Evolutionary conservation across 2,113 vertebrate species (phyloP).

Genomic region (Falco punctatus): DNA sequence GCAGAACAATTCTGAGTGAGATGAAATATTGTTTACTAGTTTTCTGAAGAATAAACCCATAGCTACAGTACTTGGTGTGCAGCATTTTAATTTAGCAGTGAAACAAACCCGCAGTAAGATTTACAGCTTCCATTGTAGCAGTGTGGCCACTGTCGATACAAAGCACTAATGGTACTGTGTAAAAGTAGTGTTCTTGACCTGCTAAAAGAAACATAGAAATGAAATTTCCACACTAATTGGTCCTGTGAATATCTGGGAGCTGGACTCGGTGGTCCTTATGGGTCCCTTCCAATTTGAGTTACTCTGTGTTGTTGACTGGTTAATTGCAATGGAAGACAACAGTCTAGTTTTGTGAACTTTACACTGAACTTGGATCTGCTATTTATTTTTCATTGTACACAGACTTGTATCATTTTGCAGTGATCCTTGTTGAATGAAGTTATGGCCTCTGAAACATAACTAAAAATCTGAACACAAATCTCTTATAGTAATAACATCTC

Average conservation of each 20-base stretch:
- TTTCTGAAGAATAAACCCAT: background rate
- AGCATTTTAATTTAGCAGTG: background rate
- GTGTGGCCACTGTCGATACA: background rate
- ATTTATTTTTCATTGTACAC: background rate
- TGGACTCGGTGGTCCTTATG: background rate
- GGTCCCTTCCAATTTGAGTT: background rate
- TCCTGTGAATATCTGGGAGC: background rate
- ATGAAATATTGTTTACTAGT: background rate
- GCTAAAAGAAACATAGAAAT: background rate
- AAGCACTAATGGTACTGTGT: background rate
- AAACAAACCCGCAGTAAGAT: background rate
- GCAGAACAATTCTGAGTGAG: background rate
- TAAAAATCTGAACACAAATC: background rate
- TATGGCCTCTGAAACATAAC: background rate
- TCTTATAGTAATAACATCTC: background rate
- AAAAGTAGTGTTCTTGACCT: background rate
- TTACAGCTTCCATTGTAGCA: background rate
- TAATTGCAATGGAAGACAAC: background rate
- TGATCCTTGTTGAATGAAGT: background rate
- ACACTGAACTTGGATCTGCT: background rate
- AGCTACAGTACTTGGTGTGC: background rate
- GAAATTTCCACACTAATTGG: background rate
- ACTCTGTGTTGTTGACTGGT: background rate
- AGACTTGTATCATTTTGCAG: background rate
- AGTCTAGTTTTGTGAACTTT: background rate